phyloP scores from a whole-genome alignment of 2,888 invertebrate species.

The Pherbina coryleti region DNA sequence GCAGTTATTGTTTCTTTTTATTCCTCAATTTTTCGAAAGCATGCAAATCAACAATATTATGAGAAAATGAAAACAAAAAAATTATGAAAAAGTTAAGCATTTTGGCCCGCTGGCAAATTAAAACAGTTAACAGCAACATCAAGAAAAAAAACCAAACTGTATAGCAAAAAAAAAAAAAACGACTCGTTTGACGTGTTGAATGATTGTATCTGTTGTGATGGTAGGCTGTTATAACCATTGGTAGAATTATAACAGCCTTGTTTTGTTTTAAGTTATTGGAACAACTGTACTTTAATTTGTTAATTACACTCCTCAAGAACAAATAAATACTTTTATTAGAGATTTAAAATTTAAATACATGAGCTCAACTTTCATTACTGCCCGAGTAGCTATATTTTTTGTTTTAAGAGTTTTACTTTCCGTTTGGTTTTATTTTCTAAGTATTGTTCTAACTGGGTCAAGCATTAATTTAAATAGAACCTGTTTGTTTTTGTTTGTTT shows the following conservation, averaged over 20 bases:
- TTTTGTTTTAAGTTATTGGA: not conserved
- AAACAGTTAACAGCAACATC: constrained; percentile 19
- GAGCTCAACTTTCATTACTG: too few relatives aligned
- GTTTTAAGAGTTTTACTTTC: constrained; percentile 11
- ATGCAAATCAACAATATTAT: constrained; percentile 15
- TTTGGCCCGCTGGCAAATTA: not conserved
- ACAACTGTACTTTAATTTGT: not conserved
- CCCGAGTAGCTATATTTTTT: too few relatives aligned
- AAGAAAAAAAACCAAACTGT: not conserved
- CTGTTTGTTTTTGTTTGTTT: not conserved
- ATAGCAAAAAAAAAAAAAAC: too few relatives aligned
- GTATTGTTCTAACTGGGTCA: not conserved
- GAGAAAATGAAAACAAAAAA: constrained; percentile 5
- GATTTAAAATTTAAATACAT: too few relatives aligned
- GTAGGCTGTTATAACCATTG: not conserved
- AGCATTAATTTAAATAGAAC: not conserved
- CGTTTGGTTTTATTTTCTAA: not conserved
- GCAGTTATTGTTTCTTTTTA: not conserved
- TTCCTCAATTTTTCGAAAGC: not conserved
- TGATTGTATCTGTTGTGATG: not conserved
- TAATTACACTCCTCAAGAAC: not conserved
- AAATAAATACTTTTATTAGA: not conserved
- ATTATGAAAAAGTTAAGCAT: not conserved
- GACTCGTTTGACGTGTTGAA: not conserved
- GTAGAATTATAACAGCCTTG: too few relatives aligned